Evolutionary conservation across 2,888 invertebrate species (phyloP), one percentile per base, ranked within the genome.

Genomic region (Parnassius apollo): DNA sequence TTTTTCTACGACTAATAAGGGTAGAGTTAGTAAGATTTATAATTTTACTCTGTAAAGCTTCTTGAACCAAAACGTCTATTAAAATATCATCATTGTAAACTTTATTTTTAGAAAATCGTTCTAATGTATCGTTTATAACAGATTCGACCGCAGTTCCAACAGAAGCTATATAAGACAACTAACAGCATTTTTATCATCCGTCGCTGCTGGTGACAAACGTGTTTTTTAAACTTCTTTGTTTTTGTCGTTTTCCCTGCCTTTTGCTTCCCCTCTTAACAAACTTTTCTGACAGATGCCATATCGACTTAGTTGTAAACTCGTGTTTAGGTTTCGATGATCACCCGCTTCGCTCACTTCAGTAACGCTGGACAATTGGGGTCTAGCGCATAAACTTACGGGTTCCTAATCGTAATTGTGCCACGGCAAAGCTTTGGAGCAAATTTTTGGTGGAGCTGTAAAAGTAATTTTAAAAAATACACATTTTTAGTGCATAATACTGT

Each of bases 361-460:
- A 0, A 90, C 82, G n/a, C 69, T 72, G 0, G 88, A 83, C 4
- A 88, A 69, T 10, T 80, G 75, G 0, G 87, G 88, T 2, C 61
- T 59, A 4, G 74, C 78, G 58, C 81, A 80, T 1, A 87, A 76
- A 45, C 73, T 76, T 1, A 72, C 66, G 7, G 75, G 72, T 59
- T 81, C 75, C 65, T 79, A 84, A n/a, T 80, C 78, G 57, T 74
- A 85, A 57, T 57, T 67, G 56, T 71, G 75, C 2, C 67, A 67
- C 4, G 88, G 83, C 46, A 86, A 71, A 2, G 77, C 77, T 35
- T n/a, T n/a, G n/a, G n/a, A n/a, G 75, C 75, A 68, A 89, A 64
- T 66, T 78, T 88, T 25, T 85, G 84, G 42, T 77, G 82, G 2
- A 89, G 79, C 90, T 90, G 82, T 54, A 83, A 82, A 18, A 18